phyloP scores from a whole-genome alignment of 2,113 vertebrate genomes.

The Euleptes europaea region DNA sequence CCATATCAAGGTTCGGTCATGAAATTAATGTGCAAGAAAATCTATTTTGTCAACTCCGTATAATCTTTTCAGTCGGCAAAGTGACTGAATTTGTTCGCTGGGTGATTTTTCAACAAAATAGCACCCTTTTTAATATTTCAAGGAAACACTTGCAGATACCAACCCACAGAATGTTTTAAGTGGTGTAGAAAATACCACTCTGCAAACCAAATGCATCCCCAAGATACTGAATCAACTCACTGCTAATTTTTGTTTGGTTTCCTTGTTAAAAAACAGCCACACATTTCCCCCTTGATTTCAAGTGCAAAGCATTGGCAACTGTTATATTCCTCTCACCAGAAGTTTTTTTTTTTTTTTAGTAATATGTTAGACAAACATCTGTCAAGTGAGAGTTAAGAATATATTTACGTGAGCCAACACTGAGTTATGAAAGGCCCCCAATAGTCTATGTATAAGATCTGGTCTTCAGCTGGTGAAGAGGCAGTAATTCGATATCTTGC shows the following conservation, averaged over 20 bases:
- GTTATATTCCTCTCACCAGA: not conserved
- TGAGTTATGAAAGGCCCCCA: not conserved
- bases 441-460: not conserved
- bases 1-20: not conserved
- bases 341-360: not conserved
- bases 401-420: not conserved
- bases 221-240: constrained; percentile 33
- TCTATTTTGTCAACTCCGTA: not conserved
- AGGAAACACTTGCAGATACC: constrained; percentile 12
- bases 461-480: not conserved
- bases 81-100: constrained; percentile 8
- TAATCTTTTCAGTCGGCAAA: not conserved
- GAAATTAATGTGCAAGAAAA: not conserved
- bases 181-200: constrained; percentile 1
- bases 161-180: constrained; percentile 24
- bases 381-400: not conserved
- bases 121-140: constrained; percentile 19
- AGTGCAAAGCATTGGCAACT: not conserved
- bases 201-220: constrained; percentile 14
- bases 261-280: constrained; percentile 36
- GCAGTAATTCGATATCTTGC: too few species aligned
- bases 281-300: not conserved
- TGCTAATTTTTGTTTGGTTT: constrained; percentile 12
- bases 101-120: constrained; percentile 5
- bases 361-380: not conserved